A percentile compares a stretch with the other conserved stretches of the same genome.
phyloP scores from a whole-genome alignment of 1,140 invertebrate species.

The Radopholus similis region DNA sequence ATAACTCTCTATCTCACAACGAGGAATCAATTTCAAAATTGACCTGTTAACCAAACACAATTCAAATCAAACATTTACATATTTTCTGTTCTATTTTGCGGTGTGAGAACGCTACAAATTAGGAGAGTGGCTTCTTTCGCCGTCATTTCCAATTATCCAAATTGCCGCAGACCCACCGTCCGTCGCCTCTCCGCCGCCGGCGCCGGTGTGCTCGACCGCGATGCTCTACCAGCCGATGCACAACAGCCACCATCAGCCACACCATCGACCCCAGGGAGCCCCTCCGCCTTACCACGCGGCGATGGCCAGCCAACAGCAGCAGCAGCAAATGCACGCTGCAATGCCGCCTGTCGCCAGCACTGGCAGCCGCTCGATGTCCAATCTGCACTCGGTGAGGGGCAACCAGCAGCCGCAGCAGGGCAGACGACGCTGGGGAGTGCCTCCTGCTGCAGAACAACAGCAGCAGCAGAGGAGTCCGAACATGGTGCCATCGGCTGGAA shows the following conservation, averaged over 20 bases:
- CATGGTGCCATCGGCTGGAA: not conserved
- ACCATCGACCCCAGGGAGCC: slow-evolving; percentile 5
- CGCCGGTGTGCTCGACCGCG: not conserved
- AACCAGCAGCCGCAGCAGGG: slow-evolving; percentile 6
- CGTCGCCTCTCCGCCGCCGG: not conserved
- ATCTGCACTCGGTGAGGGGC: slow-evolving; percentile 27
- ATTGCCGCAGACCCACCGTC: too few species aligned
- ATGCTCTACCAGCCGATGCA: not conserved
- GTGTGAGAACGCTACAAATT: too few species aligned
- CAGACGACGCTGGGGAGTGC: slow-evolving; percentile 25
- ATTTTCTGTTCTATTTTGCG: too few species aligned
- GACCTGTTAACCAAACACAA: too few species aligned
- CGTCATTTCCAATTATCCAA: too few species aligned
- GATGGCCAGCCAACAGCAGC: slow-evolving; percentile 9
- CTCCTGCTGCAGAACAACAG: not conserved
- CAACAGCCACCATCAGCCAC: slow-evolving; percentile 1
- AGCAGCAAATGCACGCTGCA: slow-evolving; percentile 17
- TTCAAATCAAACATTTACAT: too few species aligned
- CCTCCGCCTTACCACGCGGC: slow-evolving; percentile 1
- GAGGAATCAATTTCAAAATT: too few species aligned
- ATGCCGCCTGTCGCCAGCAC: slow-evolving; percentile 8
- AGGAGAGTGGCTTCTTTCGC: too few species aligned
- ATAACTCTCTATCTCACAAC: too few species aligned
- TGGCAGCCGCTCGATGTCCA: slow-evolving; percentile 42
- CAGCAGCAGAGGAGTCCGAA: not conserved